Evolutionary conservation across 2,113 vertebrate genomes (phyloP), one percentile per base, ranked within the genome.

Genomic region (Rhinogobius similis): DNA sequence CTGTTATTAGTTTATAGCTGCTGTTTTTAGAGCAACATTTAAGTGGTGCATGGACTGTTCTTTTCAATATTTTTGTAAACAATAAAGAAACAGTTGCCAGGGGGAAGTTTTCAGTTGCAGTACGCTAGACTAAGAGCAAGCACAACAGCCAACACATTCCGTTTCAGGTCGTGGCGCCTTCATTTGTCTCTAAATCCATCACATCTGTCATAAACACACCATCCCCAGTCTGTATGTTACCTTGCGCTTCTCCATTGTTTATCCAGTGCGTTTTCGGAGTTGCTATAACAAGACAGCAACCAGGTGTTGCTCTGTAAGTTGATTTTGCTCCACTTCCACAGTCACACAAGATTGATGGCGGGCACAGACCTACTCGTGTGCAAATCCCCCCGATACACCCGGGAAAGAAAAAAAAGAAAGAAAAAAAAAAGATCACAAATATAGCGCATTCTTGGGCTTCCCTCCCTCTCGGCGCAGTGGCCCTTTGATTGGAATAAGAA

Each of bases 321-420:
- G 65, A 21, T 63, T 68, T 55, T 72, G 24, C 59, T 73, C 68
- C 67, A 50, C 55, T 82, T 69, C 65, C 56, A 64, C 65, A 64
- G 69, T 77, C 75, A 66, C 76, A 76, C 71, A 64, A 82, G 82
- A 85, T 82, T 78, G 86, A 90, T 76, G 58, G 76, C 81, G 76
- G 67, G 73, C 80, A 66, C 65, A 69, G 72, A 78, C 48, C 59
- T 71, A 72, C 80, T 86, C 75, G 72, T 72, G 78, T 76, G 76
- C 29, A 41, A 68, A 63, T 86, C 82, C 81, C n/a, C 81, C 64
- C 2, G 62, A 46, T 61, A 68, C 62, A 67, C 29, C 32, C 39
- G 66, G 23, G 44, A 43, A 38, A 65, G 68, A 72, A 52, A 36
- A 36, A n/a, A n/a, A n/a, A n/a, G 5, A 5, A 20, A 50, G 20